These are phyloP conservation scores for Caenorhabditis angaria DNA, from an alignment of 2,888 invertebrate genomes.

Conservation along the genomic window DNA sequence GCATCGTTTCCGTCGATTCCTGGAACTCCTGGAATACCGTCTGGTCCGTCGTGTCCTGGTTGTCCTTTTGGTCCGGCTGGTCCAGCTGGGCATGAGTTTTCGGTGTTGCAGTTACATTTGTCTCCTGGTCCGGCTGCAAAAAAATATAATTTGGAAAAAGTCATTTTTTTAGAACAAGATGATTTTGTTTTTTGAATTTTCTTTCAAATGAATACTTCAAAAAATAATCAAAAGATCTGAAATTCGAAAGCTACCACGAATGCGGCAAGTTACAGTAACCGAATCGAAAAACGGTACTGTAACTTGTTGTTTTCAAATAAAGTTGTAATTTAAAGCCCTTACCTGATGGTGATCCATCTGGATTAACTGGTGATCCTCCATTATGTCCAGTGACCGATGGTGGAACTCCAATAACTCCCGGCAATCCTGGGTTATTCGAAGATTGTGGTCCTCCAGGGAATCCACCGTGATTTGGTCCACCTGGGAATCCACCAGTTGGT, in stretches of 20 bases:
- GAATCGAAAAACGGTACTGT: background rate
- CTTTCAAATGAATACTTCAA: too few species aligned
- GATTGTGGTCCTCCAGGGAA: constrained; percentile 23
- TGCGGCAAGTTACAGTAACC: too few species aligned
- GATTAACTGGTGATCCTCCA: constrained; percentile 44
- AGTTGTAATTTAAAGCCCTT: constrained; percentile 5
- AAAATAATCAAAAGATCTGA: too few species aligned
- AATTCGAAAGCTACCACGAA: too few species aligned
- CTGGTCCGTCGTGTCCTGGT: constrained; percentile 59
- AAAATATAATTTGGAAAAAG: background rate
- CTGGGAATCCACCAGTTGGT: constrained; percentile 34
- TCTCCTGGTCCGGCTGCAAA: constrained; percentile 44
- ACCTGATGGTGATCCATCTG: constrained; percentile 40
- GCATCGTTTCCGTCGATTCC: constrained; percentile 59
- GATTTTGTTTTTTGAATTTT: too few species aligned
- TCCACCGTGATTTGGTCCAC: constrained; percentile 30
- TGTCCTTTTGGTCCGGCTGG: constrained; percentile 60
- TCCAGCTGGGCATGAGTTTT: constrained; percentile 59
- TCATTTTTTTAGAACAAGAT: background rate
- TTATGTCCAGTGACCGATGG: constrained; percentile 41
- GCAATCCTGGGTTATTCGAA: constrained; percentile 29
- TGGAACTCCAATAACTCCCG: constrained; percentile 47
- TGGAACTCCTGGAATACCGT: constrained; percentile 59
- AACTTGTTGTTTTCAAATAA: background rate
- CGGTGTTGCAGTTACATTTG: constrained; percentile 58